A percentile compares a stretch with the other conserved stretches of the same genome.
Evolutionary conservation across 2,113 vertebrate genomes (phyloP).

Genomic region (Manacus vitellinus): DNA sequence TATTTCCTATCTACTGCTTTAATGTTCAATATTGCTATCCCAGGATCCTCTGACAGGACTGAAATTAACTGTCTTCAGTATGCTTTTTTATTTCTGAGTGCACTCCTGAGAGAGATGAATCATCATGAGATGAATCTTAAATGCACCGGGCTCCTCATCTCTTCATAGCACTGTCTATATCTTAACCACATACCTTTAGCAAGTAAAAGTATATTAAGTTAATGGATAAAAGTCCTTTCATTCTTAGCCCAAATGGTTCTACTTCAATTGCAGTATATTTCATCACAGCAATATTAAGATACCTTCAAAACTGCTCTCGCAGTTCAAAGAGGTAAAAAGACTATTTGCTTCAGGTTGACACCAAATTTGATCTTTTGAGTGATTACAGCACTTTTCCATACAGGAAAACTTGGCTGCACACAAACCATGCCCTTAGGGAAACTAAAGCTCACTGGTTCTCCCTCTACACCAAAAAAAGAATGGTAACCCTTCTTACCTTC

Average conservation of each 20-base stretch:
- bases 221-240: background rate
- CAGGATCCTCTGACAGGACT: background rate
- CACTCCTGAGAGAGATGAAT: background rate
- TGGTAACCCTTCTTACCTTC: background rate
- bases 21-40: background rate
- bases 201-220: background rate
- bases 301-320: background rate
- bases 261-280: background rate
- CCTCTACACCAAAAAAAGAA: background rate
- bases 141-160: background rate
- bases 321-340: background rate
- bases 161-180: background rate
- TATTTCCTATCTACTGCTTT: background rate
- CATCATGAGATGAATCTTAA: background rate
- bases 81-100: constrained; percentile 17
- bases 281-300: background rate
- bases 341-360: background rate
- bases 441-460: background rate
- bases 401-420: background rate
- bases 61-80: constrained; percentile 16
- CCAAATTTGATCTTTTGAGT: background rate
- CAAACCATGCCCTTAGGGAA: background rate
- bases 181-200: background rate
- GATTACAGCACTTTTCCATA: background rate
- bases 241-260: background rate